Evolutionary conservation across 2,888 invertebrate species (phyloP), one percentile per base, ranked within the genome.

Genomic region (Microplitis manilae): DNA sequence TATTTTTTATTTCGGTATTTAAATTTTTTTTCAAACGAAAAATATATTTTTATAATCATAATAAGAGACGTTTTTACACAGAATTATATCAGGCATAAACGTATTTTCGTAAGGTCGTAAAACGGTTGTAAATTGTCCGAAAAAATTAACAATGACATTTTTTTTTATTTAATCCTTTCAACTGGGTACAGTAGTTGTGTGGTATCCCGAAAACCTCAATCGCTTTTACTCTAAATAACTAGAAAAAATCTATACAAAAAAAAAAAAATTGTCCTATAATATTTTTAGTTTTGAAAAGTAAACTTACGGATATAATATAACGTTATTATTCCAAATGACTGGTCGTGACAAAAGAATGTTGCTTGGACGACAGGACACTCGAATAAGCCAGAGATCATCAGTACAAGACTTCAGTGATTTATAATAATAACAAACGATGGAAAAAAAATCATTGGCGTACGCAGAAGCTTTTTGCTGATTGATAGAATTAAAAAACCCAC

Each of bases 261-360:
- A 30, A 30, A 2, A 15, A 41, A 61, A 72, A 62, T 72, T 50
- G 17, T 68, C n/a, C 30, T 17, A 39, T 39, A 9, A 39, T 50
- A 39, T 70, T 70, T 70, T 59, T 30, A 13, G 70, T 70, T 20
- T 41, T 39, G 62, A 30, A 62, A 72, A 72, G 72, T 39, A 62
- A 72, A 72, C 61, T 17, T 72, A 79, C 73, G 77, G 78, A 78
- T 73, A 79, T 75, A 84, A 81, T 76, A 77, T 83, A 83, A 84
- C 77, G 76, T 84, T 86, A 86, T 89, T 89, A 87, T 88, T 88
- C 87, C 88, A 84, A 88, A 81, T 81, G 86, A 86, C 78, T 84
- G 85, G 81, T 76, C 81, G 50, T 13, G 30, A 69, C 59, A 40
- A 40, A 61, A 40, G 71, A 68, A 50, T 72, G 65, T 60, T 60